Evolutionary conservation across 2,888 invertebrate genomes (phyloP).

Genomic region (Mechanitis mazaeus): DNA sequence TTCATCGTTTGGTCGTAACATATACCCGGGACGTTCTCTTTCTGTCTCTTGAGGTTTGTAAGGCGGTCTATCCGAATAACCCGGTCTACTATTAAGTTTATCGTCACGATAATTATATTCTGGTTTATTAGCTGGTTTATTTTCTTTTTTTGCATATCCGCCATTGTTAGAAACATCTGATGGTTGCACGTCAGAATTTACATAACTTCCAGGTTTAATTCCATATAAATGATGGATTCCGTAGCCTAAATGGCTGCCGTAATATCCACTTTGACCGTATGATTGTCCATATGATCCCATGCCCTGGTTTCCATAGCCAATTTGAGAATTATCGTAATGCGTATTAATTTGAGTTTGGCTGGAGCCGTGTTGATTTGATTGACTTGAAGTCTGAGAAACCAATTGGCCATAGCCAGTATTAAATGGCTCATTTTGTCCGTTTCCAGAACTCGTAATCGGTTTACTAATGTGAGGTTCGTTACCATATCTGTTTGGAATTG

Average conservation of each 20-base stretch:
- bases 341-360: constrained; percentile 8
- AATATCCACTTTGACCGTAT: constrained; percentile 24
- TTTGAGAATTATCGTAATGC: constrained; percentile 12
- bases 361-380: constrained; percentile 12
- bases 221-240: constrained; percentile 33
- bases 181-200: constrained; percentile 13
- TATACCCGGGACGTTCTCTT: constrained; percentile 46
- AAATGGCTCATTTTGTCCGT: constrained; percentile 17
- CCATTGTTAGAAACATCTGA: constrained; percentile 10
- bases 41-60: not conserved
- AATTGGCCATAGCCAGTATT: constrained; percentile 8
- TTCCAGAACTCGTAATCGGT: not conserved
- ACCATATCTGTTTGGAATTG: constrained; percentile 17
- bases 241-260: constrained; percentile 33
- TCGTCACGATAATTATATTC: constrained; percentile 63
- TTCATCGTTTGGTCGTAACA: constrained; percentile 48
- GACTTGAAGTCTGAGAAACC: not conserved
- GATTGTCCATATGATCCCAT: constrained; percentile 12
- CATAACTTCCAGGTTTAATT: constrained; percentile 30
- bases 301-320: constrained; percentile 10
- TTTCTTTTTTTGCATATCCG: constrained; percentile 26
- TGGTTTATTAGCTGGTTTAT: constrained; percentile 50
- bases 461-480: constrained; percentile 12
- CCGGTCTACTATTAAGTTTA: constrained; percentile 42
- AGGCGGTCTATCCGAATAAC: not conserved